Evolutionary conservation across 2,888 invertebrate genomes (phyloP).

Genomic region (Synanthedon tipuliformis): DNA sequence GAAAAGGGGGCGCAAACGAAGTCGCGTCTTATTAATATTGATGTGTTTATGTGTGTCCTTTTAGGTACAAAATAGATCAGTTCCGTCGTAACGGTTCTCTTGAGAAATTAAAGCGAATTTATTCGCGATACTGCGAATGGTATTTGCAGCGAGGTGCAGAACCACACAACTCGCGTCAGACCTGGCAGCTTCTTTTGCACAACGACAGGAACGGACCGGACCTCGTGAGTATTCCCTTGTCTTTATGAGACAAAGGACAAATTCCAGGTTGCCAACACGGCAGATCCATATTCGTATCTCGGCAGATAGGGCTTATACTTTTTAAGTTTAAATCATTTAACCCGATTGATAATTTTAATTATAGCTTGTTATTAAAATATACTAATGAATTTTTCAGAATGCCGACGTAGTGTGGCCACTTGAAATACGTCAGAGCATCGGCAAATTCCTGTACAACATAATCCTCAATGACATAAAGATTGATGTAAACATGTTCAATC

Average conservation of each 20-base stretch:
- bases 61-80: conserved; percentile 73
- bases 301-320: no score
- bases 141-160: conserved; percentile 56
- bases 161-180: conserved; percentile 72
- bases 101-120: conserved; percentile 73
- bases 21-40: no score
- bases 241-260: no score
- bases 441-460: conserved; percentile 88
- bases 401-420: conserved; percentile 74
- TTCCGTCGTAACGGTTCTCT: conserved; percentile 75
- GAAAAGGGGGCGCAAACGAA: no score
- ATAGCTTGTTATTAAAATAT: no score
- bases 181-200: conserved; percentile 78
- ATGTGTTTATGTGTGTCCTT: conserved; percentile 1
- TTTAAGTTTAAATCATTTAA: no score
- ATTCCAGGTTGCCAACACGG: no score
- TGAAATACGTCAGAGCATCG: conserved; percentile 74
- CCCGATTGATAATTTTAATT: no score
- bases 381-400: conserved; percentile 35
- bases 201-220: conserved; percentile 67
- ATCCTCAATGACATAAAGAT: conserved; percentile 88
- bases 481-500: conserved; percentile 76
- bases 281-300: no score
- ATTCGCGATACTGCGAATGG: conserved; percentile 75
- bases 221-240: conserved; percentile 30